A percentile compares a stretch with the other conserved stretches of the same genome.
phyloP scores from a whole-genome alignment of 2,113 vertebrate genomes.

The Cryptomyrus ogoouensis region DNA sequence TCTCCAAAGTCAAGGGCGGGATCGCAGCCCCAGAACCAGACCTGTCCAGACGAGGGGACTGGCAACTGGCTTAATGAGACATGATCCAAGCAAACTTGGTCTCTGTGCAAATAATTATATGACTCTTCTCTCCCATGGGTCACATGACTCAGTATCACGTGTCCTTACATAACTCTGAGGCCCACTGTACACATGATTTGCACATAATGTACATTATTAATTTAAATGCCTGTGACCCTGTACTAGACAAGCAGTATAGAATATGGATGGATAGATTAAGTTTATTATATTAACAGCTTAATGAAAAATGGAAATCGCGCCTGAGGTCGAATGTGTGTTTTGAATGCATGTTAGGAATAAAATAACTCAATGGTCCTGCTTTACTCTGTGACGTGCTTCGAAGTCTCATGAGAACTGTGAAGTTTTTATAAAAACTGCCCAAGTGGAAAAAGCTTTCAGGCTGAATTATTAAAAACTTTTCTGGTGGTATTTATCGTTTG shows the following conservation, averaged over 20 bases:
- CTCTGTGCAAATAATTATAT: background rate
- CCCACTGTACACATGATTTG: background rate
- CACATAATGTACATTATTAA: background rate
- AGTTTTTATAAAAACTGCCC: background rate
- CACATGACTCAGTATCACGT: background rate
- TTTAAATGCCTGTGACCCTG: background rate
- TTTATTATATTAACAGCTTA: background rate
- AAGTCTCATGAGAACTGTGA: background rate
- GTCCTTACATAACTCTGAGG: background rate
- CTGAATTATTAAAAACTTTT: background rate
- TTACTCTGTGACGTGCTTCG: background rate
- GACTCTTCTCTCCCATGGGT: background rate
- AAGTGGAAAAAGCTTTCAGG: background rate
- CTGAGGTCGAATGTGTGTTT: background rate
- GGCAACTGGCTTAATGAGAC: background rate
- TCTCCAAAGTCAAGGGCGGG: background rate
- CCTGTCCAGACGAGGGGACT: background rate
- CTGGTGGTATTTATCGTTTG: background rate
- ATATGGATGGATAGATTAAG: background rate
- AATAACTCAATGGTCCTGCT: background rate
- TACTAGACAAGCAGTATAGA: background rate
- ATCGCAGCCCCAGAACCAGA: background rate
- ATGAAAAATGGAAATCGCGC: background rate
- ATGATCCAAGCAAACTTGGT: background rate
- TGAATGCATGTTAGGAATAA: background rate